Evolutionary conservation across 2,888 invertebrate species (phyloP), one percentile per base, ranked within the genome.

Genomic region (Tetramorium bicarinatum): DNA sequence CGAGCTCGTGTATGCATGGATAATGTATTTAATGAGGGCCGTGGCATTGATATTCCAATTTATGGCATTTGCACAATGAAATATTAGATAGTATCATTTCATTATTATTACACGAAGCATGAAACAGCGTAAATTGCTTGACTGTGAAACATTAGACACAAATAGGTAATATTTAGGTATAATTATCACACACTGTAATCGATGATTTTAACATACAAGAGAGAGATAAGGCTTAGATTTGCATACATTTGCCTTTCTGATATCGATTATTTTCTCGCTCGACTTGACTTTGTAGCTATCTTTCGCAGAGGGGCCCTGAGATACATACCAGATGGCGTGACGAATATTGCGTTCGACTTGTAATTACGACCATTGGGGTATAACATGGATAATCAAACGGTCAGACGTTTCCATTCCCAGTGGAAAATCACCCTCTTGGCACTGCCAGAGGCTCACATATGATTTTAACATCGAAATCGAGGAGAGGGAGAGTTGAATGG

Each of bases 281-380:
- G 62, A 81, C 59, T 44, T 52, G 61, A 82, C 83, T 85, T 52
- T 56, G 21, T 34, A 34, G 18, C 18, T 77, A 54, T 21, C 56
- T 79, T 79, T 44, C 25, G 34, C 44, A 18, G 74, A 11, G 47
- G 29, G 49, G 38, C 71, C 56, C 77, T 87, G 85, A 87, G 86
- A 88, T 83, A 88, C 66, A 86, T 67, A 86, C 29, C 91, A 91
- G 89, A 90, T 92, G 90, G 90, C 91, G 88, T 91, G 91, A 91
- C 90, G 89, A 91, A 90, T 92, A 91, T 91, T 87, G 88, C 86
- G 82, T 89, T 89, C 87, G 87, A 86, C 87, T 87, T 76, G 90
- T 91, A 92, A 92, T 92, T 92, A 85, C 85, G 66, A 71, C 47
- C 82, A 85, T 76, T 69, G 84, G 83, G 86, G 83, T 89, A 89